These are phyloP conservation scores for Babylonia areolata DNA, from an alignment of 1,140 invertebrate genomes.

Conservation along the genomic window DNA sequence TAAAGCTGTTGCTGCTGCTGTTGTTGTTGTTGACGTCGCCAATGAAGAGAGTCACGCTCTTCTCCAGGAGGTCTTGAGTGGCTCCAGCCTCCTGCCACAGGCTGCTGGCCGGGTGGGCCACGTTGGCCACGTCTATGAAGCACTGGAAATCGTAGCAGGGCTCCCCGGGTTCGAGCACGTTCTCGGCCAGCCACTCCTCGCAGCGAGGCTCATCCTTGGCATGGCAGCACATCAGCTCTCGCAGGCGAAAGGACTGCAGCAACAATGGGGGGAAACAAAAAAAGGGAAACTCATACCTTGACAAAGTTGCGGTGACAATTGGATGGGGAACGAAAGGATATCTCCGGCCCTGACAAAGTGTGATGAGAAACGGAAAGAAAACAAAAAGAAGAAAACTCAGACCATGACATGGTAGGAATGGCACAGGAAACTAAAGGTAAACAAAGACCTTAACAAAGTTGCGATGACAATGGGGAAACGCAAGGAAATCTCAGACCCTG, in stretches of 20 bases:
- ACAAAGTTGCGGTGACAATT: too few relatives aligned
- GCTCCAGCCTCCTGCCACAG: neutral
- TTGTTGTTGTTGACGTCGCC: neutral
- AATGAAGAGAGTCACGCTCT: constrained; percentile 1
- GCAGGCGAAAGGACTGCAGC: neutral
- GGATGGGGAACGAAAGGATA: too few relatives aligned
- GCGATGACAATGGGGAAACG: too few relatives aligned
- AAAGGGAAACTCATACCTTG: too few relatives aligned
- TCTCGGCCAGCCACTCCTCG: constrained; percentile 4
- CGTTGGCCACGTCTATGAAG: neutral
- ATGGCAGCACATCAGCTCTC: neutral
- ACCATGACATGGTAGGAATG: too few relatives aligned
- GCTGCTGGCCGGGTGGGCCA: neutral
- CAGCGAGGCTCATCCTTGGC: neutral
- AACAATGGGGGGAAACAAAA: neutral
- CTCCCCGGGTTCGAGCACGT: neutral
- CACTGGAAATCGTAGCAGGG: constrained; percentile 3
- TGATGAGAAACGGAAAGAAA: too few relatives aligned
- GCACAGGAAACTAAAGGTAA: too few relatives aligned
- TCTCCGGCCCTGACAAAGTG: too few relatives aligned
- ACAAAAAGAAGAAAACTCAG: too few relatives aligned
- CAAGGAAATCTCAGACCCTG: too few relatives aligned
- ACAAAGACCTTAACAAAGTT: too few relatives aligned
- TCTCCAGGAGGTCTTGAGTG: neutral
- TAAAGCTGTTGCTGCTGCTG: neutral